phyloP scores from a whole-genome alignment of 1,140 invertebrate genomes.

The Neuroterus valhalla region DNA sequence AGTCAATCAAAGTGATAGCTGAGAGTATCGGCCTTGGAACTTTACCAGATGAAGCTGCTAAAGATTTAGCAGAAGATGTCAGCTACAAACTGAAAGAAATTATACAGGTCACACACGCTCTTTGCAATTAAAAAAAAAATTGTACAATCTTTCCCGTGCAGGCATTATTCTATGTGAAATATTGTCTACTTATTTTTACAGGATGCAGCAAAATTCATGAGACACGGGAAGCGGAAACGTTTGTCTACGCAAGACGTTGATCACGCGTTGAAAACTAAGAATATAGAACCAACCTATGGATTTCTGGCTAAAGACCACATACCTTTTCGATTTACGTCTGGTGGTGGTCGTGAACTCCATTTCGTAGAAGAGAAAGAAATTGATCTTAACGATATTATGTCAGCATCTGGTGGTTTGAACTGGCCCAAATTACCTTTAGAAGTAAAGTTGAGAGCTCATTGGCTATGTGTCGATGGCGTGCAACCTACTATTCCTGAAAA shows the following conservation, averaged over 20 bases:
- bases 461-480: conserved; percentile 97
- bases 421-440: conserved; percentile 92
- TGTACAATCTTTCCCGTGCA: conserved; percentile 28
- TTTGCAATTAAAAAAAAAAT: background rate
- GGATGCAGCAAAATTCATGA: conserved; percentile 95
- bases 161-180: too few species aligned
- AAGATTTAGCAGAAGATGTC: conserved; percentile 93
- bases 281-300: conserved; percentile 98
- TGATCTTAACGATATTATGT: conserved; percentile 91
- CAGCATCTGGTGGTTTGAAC: conserved; percentile 74
- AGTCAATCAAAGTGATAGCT: conserved; percentile 95
- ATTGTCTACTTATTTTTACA: conserved; percentile 62
- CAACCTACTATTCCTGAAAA: conserved; percentile 97
- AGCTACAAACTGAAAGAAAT: conserved; percentile 92
- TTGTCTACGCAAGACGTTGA: conserved; percentile 91
- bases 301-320: conserved; percentile 89
- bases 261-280: conserved; percentile 90
- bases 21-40: conserved; percentile 90
- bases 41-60: conserved; percentile 93
- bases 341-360: conserved; percentile 95
- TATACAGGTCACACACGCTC: conserved; percentile 79
- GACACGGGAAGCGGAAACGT: conserved; percentile 90
- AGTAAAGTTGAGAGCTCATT: conserved; percentile 92
- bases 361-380: conserved; percentile 98
- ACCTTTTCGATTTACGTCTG: conserved; percentile 96